Evolutionary conservation across 2,113 vertebrate species (phyloP), one percentile per base, ranked within the genome.

Genomic region (Blennius ocellaris): DNA sequence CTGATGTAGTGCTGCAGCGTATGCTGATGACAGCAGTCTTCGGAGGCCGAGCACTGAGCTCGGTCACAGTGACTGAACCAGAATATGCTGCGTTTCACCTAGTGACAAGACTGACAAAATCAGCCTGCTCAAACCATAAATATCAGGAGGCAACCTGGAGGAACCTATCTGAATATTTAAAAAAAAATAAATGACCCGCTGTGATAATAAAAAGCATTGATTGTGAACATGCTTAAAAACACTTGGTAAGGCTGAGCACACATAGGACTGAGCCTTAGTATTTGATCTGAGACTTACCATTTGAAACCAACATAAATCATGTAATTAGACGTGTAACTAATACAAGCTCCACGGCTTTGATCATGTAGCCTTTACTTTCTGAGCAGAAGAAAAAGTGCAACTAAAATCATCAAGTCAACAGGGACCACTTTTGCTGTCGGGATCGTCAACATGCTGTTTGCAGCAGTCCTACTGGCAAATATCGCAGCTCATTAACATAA

Each of bases 21-120:
- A 48, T 89, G 87, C 90, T 91, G 89, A 89, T 81, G 91, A 80
- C 82, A 88, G 87, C 88, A 85, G 68, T 77, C 60, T 58, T 71
- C 17, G 70, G 65, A 73, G 57, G 83, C 84, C 71, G 56, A 77
- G 83, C 12, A 21, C 56, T 64, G 11, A 77, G 74, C 71, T 73
- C 11, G 60, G 67, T 86, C 73, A 78, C 63, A 67, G 74, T 52
- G 68, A 68, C 70, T 75, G 63, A 78, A 75, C 68, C 61, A 66
- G 38, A 80, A 75, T 69, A 67, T 76, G 75, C 73, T 49, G 21
- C 57, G 15, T 48, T 62, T 75, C 50, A 39, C 47, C 60, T 36
- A 69, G 61, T 49, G 48, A 41, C 6, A 16, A 43, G 36, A 49
- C 38, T 69, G 62, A 69, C 75, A 66, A 75, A 67, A 60, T 44